Base-by-base conservation (phyloP, 2,888 invertebrate genomes). In the Neria commutata region DNA sequence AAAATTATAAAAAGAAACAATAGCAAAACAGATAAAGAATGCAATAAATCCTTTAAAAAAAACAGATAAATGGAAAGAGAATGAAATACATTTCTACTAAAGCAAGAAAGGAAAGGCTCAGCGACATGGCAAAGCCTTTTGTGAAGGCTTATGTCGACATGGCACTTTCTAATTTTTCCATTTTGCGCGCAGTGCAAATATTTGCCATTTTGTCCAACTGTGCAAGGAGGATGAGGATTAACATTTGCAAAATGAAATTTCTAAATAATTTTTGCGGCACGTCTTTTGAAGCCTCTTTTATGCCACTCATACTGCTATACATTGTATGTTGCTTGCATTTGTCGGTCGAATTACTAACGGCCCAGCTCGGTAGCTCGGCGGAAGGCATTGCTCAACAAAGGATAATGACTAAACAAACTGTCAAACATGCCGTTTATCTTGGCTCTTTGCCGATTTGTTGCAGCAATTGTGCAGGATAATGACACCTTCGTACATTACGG, bases 381-480 rank as follows among this genome's bases (percentile, higher is more conserved):
- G n/a, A n/a, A 6, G 37, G 37, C 6, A 37, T 14, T 37, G 8
- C 37, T 37, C 37, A 6, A 37, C 37, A 37, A 37, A 37, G 37
- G 37, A n/a, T 37, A 37, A 37, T 37, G 37, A 37, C 37, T 37
- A 37, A 37, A 37, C 37, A 37, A 37, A 37, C 37, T 37, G 37
- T 37, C 37, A 37, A 37, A 37, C n/a, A 29, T n/a, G 4, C n/a
- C 37, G 4, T 8, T 37, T 6, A n/a, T n/a, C 11, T 37, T 37
- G 8, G 6, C 4, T 37, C n/a, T 37, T 6, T n/a, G n/a, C n/a
- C 4, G n/a, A n/a, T 50, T 50, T 50, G 34, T 10, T 34, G 5
- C 6, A 34, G 34, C 33, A 33, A 34, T 50, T 33, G 37, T 21
- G 23, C 19, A 14, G 54, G 33, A 47, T 54, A 54, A 54, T 54